A percentile compares a stretch with the other conserved stretches of the same genome.
phyloP scores from a whole-genome alignment of 2,888 invertebrate genomes.

The Augochlorella aurata region DNA sequence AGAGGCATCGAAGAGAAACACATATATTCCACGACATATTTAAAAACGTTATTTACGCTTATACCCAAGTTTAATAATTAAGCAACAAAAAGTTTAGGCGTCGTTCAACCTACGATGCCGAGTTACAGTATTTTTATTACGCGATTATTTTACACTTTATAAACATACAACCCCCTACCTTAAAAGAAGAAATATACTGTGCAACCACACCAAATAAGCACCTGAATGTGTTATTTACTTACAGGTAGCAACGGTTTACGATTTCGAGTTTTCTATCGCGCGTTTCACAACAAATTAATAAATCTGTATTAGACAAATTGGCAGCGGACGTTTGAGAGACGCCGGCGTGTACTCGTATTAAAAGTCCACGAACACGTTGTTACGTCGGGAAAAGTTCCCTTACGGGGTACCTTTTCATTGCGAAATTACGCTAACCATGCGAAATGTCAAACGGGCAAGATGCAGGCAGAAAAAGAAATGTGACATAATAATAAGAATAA shows the following conservation, averaged over 20 bases:
- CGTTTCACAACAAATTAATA: conserved; percentile 2
- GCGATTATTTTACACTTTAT: background rate
- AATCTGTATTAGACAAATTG: background rate
- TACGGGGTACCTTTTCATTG: conserved; percentile 32
- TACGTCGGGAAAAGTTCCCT: conserved; percentile 25
- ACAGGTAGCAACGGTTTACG: conserved; percentile 17
- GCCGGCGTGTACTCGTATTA: conserved; percentile 9
- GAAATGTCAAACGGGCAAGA: conserved; percentile 49
- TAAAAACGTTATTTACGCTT: conserved; percentile 1
- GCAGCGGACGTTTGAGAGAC: background rate
- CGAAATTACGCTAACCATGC: conserved; percentile 60
- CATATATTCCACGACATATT: background rate
- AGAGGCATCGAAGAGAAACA: background rate
- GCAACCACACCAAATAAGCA: conserved; percentile 50
- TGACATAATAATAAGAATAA: background rate
- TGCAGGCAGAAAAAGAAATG: conserved; percentile 45
- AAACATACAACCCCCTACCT: too few relatives aligned
- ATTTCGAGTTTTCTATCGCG: background rate
- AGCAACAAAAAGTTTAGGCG: conserved; percentile 10
- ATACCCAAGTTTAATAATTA: conserved; percentile 27
- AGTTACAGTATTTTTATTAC: background rate
- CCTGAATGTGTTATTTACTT: conserved; percentile 36
- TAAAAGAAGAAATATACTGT: background rate
- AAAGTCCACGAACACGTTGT: conserved; percentile 11
- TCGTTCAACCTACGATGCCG: conserved; percentile 3